Evolutionary conservation across 1,140 invertebrate genomes (phyloP).

Genomic region (Batillaria attramentaria): DNA sequence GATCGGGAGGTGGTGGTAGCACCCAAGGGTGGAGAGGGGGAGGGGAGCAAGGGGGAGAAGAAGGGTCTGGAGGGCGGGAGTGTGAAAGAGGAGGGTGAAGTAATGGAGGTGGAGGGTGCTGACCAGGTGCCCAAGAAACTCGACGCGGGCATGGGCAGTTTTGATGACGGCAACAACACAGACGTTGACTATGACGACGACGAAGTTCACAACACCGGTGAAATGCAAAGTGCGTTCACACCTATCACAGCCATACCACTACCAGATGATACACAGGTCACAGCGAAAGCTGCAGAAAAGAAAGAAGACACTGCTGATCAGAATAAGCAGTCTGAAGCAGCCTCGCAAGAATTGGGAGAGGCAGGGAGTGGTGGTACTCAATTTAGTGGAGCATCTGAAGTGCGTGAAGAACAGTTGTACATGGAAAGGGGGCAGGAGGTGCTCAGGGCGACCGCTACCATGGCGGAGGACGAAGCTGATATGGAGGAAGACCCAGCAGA

Average conservation of each 20-base stretch:
- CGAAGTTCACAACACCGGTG: not conserved
- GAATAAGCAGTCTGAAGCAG: not conserved
- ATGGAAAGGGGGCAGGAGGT: not conserved
- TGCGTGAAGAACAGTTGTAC: not conserved
- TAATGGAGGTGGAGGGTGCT: not conserved
- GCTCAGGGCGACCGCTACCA: constrained; percentile 33
- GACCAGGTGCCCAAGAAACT: not conserved
- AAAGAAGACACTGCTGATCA: no score
- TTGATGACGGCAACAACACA: constrained; percentile 26
- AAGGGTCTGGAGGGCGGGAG: constrained; percentile 19
- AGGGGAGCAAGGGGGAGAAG: not conserved
- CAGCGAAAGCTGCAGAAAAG: no score
- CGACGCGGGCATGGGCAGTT: constrained; percentile 3
- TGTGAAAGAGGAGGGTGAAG: not conserved
- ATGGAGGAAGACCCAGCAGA: constrained; percentile 26
- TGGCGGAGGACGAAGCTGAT: constrained; percentile 36
- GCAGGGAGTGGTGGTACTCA: no score
- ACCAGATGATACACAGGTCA: no score
- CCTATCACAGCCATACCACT: no score
- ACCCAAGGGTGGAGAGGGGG: not conserved
- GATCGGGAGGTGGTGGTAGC: constrained; percentile 27
- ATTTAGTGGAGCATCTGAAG: no score
- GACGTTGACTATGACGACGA: constrained; percentile 23
- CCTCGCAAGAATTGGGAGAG: not conserved
- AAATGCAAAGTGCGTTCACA: no score